Evolutionary conservation across 2,888 invertebrate species (phyloP), one percentile per base, ranked within the genome.

Genomic region (Drepana falcataria): DNA sequence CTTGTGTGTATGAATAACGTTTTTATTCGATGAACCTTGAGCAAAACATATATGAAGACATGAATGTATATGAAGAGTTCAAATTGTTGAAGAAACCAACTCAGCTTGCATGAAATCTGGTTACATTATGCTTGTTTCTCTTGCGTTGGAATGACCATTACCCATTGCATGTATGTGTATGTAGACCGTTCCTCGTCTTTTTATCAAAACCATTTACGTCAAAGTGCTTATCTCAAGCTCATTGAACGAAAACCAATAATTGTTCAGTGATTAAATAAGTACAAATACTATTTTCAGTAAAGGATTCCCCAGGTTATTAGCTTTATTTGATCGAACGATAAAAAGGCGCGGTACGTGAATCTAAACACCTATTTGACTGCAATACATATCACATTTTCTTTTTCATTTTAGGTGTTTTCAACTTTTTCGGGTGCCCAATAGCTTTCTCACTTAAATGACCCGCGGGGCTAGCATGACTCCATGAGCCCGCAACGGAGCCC

Each of bases 351-450:
- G 69, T 72, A 75, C 72, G 79, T 69, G 67, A 65, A 60, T 58
- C n/a, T 49, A 57, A 61, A 57, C 37, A 62, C 59, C 66, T 68
- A 58, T 69, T 64, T 73, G 65, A 72, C 67, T 66, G 66, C 77
- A 69, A 81, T 85, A 83, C 84, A 88, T 88, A 88, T 89, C 89
- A 88, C 85, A 66, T 83, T 87, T 88, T 87, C 83, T 86, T 87
- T 86, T 87, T 88, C 86, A 86, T 90, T 91, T 91, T 90, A 91
- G 91, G 91, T 91, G 91, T 91, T 81, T 91, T 91, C 91, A 91
- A 87, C 85, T 91, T 91, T 90, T 91, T 91, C 81, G 91, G 91
- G 78, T 91, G 91, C 87, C 91, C 91, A 81, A 90, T 91, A 81
- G 90, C 85, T 84, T 91, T 91, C 91, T 91, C 91, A 75, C 90